These are phyloP conservation scores for Toxonevra muliebris DNA, from an alignment of 2,888 invertebrate species.

Conservation along the genomic window DNA sequence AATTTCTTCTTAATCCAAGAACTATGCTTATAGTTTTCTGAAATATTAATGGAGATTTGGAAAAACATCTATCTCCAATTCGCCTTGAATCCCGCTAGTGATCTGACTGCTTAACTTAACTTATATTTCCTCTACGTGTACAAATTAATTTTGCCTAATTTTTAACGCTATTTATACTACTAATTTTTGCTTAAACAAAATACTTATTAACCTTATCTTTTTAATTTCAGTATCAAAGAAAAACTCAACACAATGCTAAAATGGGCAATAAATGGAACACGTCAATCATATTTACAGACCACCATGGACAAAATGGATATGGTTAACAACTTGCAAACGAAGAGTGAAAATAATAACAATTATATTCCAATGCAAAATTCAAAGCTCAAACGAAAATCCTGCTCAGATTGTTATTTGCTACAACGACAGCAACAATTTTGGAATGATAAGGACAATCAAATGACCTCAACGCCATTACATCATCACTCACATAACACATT, in stretches of 20 bases:
- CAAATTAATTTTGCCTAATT: constrained; percentile 8
- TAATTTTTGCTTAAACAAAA: background rate
- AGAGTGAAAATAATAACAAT: background rate
- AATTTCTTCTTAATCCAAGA: too few species aligned
- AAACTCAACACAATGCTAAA: constrained; percentile 54
- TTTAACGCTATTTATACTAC: too few species aligned
- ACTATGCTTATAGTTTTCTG: too few species aligned
- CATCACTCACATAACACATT: constrained; percentile 27
- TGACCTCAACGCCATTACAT: constrained; percentile 57
- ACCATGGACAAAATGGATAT: constrained; percentile 22
- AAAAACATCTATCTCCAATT: too few species aligned
- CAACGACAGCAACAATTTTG: constrained; percentile 32
- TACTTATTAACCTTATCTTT: constrained; percentile 13
- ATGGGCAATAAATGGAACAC: constrained; percentile 62
- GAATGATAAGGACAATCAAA: constrained; percentile 56
- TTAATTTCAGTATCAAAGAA: constrained; percentile 4
- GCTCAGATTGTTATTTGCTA: constrained; percentile 40
- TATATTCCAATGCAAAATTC: constrained; percentile 18
- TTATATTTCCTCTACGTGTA: too few species aligned
- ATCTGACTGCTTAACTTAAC: too few species aligned
- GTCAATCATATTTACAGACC: constrained; percentile 52
- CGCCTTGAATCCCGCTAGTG: too few species aligned
- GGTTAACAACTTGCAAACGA: constrained; percentile 13
- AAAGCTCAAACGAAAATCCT: constrained; percentile 46
- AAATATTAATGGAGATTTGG: too few species aligned